Conservation (phyloP, 2,113 vertebrate species). For the Cricetomys ansorgei region DNA sequence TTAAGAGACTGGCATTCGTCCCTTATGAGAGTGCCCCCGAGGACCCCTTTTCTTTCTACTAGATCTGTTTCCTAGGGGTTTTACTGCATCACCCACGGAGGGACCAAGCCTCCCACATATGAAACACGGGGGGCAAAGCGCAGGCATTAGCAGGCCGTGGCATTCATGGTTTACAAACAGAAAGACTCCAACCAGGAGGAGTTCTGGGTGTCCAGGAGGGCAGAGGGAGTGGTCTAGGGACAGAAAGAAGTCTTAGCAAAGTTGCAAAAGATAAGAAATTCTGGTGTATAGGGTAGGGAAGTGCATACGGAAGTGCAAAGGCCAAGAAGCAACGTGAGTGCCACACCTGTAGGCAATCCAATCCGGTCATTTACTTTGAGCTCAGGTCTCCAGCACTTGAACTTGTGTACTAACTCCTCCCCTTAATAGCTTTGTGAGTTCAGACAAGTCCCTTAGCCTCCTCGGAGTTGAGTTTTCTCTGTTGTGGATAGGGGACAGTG, state of each 20-base stretch:
- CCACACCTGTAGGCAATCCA: neutral
- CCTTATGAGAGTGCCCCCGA: neutral
- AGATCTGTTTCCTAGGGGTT: too few species aligned
- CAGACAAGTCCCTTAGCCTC: neutral
- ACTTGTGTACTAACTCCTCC: neutral
- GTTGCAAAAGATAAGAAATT: neutral
- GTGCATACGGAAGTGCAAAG: neutral
- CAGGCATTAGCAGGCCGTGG: neutral
- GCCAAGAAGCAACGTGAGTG: neutral
- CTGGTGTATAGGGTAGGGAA: neutral
- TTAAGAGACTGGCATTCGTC: neutral
- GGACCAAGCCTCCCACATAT: neutral
- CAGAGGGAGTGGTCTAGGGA: neutral
- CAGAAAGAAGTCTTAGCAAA: neutral
- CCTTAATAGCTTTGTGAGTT: neutral
- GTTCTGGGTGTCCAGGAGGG: accelerated
- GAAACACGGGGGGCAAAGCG: neutral
- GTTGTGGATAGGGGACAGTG: neutral
- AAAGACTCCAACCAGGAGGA: too few species aligned
- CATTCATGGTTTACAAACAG: neutral
- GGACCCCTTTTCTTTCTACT: neutral
- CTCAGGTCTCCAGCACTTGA: neutral
- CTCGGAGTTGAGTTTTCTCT: neutral
- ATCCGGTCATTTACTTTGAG: neutral
- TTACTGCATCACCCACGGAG: neutral